Conservation (phyloP, 64 coral and sea anemone genomes). For the Actinia tenebrosa region DNA sequence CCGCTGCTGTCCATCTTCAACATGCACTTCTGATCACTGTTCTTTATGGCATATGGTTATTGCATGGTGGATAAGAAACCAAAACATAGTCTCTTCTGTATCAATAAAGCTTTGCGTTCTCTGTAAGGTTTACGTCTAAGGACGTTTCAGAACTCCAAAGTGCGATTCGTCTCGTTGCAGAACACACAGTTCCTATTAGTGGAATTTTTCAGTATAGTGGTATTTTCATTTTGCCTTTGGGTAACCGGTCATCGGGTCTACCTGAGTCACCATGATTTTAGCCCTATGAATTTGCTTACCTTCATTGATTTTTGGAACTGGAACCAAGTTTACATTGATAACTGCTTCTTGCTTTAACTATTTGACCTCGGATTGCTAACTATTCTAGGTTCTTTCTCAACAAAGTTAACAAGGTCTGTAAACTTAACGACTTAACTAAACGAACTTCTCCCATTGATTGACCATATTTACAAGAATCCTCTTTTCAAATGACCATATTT, state of each 20-base stretch:
- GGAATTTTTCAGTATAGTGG: neutral
- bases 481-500: too few relatives aligned
- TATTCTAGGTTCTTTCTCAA: neutral
- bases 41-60: neutral
- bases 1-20: neutral
- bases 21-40: neutral
- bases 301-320: neutral
- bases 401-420: neutral
- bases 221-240: neutral
- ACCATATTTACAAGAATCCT: too few relatives aligned
- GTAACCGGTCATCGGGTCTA: neutral
- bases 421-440: constrained; percentile 14
- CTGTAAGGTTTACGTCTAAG: neutral
- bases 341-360: neutral
- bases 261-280: neutral
- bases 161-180: neutral
- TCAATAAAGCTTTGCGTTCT: neutral
- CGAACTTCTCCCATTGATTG: too few relatives aligned
- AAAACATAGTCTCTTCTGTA: neutral
- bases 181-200: neutral
- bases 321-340: neutral
- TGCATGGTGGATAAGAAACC: constrained; percentile 16
- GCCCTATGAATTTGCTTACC: neutral
- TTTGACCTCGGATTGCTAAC: constrained; percentile 14
- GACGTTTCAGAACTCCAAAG: neutral